Percentiles rank a stretch among this genome's conserved stretches.
Evolutionary conservation across 2,113 vertebrate species (phyloP).

Genomic region (Dendropsophus ebraccatus): DNA sequence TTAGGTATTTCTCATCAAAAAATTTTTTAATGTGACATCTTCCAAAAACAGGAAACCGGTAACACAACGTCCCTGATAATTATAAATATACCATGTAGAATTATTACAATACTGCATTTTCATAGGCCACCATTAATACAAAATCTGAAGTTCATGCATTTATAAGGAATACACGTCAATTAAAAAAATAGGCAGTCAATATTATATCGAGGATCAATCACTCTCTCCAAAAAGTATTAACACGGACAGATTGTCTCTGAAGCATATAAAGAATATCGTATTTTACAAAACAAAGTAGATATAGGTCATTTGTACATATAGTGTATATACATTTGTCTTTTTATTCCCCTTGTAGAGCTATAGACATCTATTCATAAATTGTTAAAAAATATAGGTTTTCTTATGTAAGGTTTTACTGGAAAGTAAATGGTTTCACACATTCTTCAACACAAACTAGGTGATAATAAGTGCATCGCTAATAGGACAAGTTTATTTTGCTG

Average conservation of each 20-base stretch:
- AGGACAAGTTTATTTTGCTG: neutral
- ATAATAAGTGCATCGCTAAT: neutral
- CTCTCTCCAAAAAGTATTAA: constrained; percentile 30
- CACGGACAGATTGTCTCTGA: constrained; percentile 50
- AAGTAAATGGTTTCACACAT: constrained; percentile 6
- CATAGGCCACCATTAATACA: neutral
- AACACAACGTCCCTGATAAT: neutral
- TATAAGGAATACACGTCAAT: neutral
- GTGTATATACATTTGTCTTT: constrained; percentile 40
- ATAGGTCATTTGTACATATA: constrained; percentile 40
- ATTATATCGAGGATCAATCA: constrained; percentile 4
- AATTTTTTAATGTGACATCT: neutral
- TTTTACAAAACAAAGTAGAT: constrained; percentile 53
- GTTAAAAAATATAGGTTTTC: constrained; percentile 7
- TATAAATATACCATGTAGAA: neutral
- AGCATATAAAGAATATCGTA: constrained; percentile 44
- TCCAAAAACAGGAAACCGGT: neutral
- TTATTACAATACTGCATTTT: constrained; percentile 28
- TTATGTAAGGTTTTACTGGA: constrained; percentile 8
- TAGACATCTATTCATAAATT: neutral
- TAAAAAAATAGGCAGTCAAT: constrained; percentile 17
- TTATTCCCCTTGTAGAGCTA: neutral
- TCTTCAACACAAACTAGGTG: neutral
- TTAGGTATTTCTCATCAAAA: too few species aligned
- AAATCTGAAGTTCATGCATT: neutral